Evolutionary conservation across 2,797 vertebrate genomes (phyloP).

Genomic region (Cossypha heuglini): DNA sequence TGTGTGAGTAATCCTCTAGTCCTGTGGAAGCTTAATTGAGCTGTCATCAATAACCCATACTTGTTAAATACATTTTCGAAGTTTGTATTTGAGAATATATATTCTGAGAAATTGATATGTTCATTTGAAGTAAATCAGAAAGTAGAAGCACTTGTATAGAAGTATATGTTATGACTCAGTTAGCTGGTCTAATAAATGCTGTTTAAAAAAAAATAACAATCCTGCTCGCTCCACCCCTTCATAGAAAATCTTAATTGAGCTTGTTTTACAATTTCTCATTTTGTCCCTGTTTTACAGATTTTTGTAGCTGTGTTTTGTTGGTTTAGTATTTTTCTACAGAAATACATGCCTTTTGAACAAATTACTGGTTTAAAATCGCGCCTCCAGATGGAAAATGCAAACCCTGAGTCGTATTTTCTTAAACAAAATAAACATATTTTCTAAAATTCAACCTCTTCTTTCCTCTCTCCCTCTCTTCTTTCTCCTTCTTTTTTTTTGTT

Average conservation of each 20-base stretch:
- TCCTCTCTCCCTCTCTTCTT: neutral
- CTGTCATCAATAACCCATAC: neutral
- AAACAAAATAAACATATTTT: neutral
- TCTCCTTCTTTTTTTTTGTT: neutral
- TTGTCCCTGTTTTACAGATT: neutral
- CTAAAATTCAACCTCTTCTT: neutral
- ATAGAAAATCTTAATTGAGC: neutral
- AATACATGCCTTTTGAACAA: neutral
- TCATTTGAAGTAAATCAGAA: neutral
- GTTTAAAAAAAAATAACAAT: neutral
- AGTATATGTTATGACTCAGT: neutral
- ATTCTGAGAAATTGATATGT: neutral
- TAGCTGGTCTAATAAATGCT: neutral
- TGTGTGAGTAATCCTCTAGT: neutral
- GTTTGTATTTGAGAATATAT: neutral
- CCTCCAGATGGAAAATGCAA: neutral
- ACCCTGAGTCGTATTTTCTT: neutral
- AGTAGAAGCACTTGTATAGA: neutral
- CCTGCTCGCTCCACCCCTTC: fast-evolving
- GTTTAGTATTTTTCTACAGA: neutral
- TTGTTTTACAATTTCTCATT: neutral
- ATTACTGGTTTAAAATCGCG: neutral
- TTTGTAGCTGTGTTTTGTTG: neutral
- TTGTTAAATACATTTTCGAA: neutral
- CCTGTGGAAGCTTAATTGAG: neutral